These are phyloP conservation scores for Pseudolaguvia tuberculata DNA, from an alignment of 2,113 vertebrate genomes.

Conservation along the genomic window DNA sequence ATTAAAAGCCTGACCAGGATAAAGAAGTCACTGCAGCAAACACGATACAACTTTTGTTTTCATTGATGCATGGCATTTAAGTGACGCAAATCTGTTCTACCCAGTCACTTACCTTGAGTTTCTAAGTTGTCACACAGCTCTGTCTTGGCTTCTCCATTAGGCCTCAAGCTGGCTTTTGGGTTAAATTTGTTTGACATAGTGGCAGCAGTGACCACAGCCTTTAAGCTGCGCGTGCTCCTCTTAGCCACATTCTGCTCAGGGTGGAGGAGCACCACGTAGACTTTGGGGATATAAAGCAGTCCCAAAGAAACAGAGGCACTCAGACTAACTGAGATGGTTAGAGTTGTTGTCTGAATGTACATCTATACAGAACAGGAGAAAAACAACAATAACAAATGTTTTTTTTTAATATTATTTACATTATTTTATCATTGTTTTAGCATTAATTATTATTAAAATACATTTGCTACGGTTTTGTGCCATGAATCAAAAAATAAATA, in stretches of 20 bases:
- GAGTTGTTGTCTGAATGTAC: constrained; percentile 96
- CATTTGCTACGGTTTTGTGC: background rate
- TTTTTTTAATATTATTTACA: too few species aligned
- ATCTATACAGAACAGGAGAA: too few species aligned
- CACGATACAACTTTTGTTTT: background rate
- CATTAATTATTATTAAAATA: background rate
- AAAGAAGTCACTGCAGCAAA: background rate
- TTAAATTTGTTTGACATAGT: constrained; percentile 99
- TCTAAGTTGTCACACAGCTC: constrained; percentile 95
- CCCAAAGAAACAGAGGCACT: constrained; percentile 97
- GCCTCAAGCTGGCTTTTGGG: constrained; percentile 88
- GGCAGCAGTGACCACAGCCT: constrained; percentile 92
- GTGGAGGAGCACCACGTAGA: constrained; percentile 96
- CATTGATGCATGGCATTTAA: background rate
- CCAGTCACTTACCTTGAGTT: constrained; percentile 79
- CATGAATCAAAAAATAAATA: too few species aligned
- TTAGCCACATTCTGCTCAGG: constrained; percentile 98
- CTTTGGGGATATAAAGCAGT: constrained; percentile 98
- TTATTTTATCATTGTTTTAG: background rate
- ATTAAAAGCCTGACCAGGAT: background rate
- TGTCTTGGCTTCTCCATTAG: constrained; percentile 95
- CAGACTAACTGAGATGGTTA: constrained; percentile 97
- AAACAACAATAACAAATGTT: too few species aligned
- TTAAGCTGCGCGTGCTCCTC: constrained; percentile 92
- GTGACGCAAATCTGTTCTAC: background rate